Evolutionary conservation across 30 jellyfish, hydroid and myxozoan species (phyloP).

Genomic region (Pelagia noctiluca): DNA sequence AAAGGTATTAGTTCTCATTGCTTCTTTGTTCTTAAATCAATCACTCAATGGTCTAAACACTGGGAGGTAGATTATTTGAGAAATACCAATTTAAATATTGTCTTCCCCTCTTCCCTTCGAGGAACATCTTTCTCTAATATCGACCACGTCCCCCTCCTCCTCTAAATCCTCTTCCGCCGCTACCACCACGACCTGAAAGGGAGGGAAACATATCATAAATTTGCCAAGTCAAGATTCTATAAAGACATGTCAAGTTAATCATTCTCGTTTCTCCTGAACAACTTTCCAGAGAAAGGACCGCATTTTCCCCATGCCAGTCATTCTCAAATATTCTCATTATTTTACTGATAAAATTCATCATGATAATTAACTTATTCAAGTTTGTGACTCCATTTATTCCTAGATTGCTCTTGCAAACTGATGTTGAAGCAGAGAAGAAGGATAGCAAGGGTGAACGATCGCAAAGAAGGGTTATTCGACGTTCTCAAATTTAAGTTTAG

Average conservation of each 20-base stretch:
- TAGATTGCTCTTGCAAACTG: not conserved
- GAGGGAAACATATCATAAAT: not conserved
- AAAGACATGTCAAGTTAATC: not conserved
- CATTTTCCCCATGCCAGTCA: not conserved
- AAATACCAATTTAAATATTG: too few species aligned
- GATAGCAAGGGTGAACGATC: too few species aligned
- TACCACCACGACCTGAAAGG: slow-evolving; percentile 78
- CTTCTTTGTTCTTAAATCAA: too few species aligned
- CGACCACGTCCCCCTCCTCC: slow-evolving; percentile 55
- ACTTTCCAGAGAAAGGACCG: not conserved
- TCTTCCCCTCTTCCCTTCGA: not conserved
- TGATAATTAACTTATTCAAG: too few species aligned
- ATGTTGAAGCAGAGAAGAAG: too few species aligned
- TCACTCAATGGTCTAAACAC: too few species aligned
- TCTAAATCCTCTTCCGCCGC: slow-evolving; percentile 79
- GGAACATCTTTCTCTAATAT: not conserved
- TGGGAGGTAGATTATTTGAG: too few species aligned
- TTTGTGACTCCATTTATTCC: not conserved
- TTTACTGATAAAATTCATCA: not conserved
- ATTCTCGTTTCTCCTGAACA: not conserved
- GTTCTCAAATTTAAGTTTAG: too few species aligned
- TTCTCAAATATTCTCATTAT: too few species aligned
- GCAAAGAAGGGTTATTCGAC: not conserved
- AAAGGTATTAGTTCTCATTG: too few species aligned
- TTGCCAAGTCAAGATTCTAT: not conserved